Evolutionary conservation across 2,113 vertebrate genomes (phyloP), one percentile per base, ranked within the genome.

Genomic region (Trichomycterus rosablanca): DNA sequence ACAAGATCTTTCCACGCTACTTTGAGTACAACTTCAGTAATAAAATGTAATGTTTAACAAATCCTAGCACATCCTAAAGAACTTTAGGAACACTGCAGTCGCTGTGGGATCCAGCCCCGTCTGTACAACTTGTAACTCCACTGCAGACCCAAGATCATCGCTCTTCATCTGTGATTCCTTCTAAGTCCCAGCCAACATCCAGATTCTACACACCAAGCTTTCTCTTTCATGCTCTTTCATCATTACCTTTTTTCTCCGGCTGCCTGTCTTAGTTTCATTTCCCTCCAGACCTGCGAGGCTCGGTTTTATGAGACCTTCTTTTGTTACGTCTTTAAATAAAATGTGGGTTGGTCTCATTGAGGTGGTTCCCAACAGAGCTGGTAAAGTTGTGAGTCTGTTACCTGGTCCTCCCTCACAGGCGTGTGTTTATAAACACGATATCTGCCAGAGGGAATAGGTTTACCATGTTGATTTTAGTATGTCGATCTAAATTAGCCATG

Each of bases 221-320:
- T 71, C 58, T 26, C 59, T 81, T 82, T 80, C 78, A 77, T 34
- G 39, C 5, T 52, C 81, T 84, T 86, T 81, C 81, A 81, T 82
- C 82, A 80, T 60, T 66, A 77, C 66, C 69, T 39, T 34, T n/a
- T 59, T 70, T 45, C 48, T 66, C 54, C 28, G 45, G 24, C 40
- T 54, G 48, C 55, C 35, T 42, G 46, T 67, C 54, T 67, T 59
- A 49, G 45, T 49, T 59, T 67, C 55, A 67, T 74, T 67, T 70
- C 64, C 55, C 59, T 2, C 28, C 34, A 59, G 52, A 49, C 52
- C 53, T 66, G 24, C 22, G 19, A 67, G 69, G 58, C 58, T 71
- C 30, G 56, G 53, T 57, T 49, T 67, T 62, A 67, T 67, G 64
- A 58, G 43, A 32, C 43, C 55, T 56, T 63, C 58, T 46, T 39